Evolutionary conservation across 2,797 vertebrate species (phyloP).

Genomic region (Tapirus indicus): DNA sequence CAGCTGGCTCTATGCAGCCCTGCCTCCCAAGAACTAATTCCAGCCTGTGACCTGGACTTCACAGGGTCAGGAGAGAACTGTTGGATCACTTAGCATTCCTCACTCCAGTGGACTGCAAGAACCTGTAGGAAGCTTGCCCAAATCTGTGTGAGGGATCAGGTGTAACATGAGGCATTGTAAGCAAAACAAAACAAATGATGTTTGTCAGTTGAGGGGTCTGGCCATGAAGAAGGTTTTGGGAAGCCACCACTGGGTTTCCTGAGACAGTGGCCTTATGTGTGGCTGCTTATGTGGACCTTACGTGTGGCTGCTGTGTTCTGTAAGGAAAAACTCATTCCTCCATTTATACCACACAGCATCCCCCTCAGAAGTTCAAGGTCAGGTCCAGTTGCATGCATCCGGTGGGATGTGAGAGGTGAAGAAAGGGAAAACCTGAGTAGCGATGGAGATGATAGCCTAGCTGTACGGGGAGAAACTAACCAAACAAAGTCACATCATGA

Average conservation of each 20-base stretch:
- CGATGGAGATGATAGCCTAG: neutral
- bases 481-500: neutral
- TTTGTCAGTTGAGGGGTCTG: neutral
- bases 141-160: neutral
- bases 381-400: neutral
- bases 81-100: neutral
- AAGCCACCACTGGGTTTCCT: neutral
- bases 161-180: neutral
- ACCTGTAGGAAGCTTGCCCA: neutral
- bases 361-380: neutral
- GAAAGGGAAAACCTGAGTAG: conserved; percentile 12
- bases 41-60: neutral
- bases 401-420: neutral
- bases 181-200: neutral
- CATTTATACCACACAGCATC: neutral
- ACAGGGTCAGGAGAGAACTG: neutral
- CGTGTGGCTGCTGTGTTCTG: neutral
- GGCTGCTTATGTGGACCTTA: neutral
- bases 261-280: neutral
- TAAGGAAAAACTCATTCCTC: neutral
- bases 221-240: neutral
- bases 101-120: neutral
- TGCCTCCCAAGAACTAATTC: neutral
- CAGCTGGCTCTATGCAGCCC: neutral
- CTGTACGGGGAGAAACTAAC: neutral